phyloP scores from a whole-genome alignment of 2,113 vertebrate species.

The Vulpes lagopus region DNA sequence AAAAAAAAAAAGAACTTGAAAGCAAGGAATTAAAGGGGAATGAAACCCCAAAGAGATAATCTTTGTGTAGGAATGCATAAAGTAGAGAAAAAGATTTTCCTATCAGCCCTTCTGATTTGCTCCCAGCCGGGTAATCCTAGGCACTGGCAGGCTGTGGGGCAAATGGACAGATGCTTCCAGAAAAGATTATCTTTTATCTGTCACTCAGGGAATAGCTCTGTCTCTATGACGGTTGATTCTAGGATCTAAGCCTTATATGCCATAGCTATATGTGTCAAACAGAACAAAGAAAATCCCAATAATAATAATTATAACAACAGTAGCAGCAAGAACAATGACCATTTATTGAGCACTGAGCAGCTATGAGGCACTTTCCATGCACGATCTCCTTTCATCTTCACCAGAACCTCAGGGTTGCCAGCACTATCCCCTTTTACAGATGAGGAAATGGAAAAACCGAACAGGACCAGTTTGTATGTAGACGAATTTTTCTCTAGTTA shows the following conservation, averaged over 20 bases:
- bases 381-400: not conserved
- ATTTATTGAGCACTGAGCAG: not conserved
- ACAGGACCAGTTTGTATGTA: not conserved
- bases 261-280: not conserved
- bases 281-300: not conserved
- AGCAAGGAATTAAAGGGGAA: conserved; percentile 49
- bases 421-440: conserved; percentile 40
- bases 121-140: conserved; percentile 26
- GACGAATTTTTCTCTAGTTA: not conserved
- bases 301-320: not conserved
- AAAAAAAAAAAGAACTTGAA: not conserved
- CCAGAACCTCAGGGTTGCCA: not conserved
- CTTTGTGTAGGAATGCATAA: not conserved
- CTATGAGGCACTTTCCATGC: not conserved
- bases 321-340: not conserved
- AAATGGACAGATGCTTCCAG: conserved; percentile 76
- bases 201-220: conserved; percentile 49
- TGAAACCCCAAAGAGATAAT: conserved; percentile 50
- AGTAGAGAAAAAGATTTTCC: conserved; percentile 60
- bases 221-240: conserved; percentile 12
- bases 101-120: conserved; percentile 53
- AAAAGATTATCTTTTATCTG: conserved; percentile 73
- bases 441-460: not conserved
- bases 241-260: conserved; percentile 34
- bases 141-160: conserved; percentile 59